Evolutionary conservation across 2,888 invertebrate species (phyloP), one percentile per base, ranked within the genome.

Genomic region (Pterostichus niger): DNA sequence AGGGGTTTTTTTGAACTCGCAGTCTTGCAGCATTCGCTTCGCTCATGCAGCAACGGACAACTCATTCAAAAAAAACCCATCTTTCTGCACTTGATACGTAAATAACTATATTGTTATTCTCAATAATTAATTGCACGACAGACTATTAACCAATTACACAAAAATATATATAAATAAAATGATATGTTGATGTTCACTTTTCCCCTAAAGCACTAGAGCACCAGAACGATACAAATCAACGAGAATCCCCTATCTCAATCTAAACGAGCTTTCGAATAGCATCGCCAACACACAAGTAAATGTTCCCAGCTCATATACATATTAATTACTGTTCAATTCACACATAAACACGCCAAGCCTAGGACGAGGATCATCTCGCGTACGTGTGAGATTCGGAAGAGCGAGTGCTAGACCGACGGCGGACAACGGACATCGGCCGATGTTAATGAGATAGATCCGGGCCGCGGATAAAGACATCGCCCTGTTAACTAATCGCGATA

Each of bases 261-360:
- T 78, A 78, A 78, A 78, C 59, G 56, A 78, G 59, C 59, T 78
- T 78, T 61, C 56, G 24, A 78, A 78, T 59, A 61, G 5, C 61
- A 59, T 78, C 78, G 56, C 56, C 77, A 77, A 77, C 77, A 77
- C 77, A 61, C 46, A 78, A 24, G 49, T 52, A 54, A 35, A 17
- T 44, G 46, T 78, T 64, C 64, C 64, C 78, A 56, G 46, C 59
- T 78, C 56, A 78, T 78, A 78, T 59, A 78, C 78, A 78, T 78
- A 78, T 78, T 78, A 78, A 78, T 78, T 56, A 78, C 78, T 59
- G 78, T 44, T 78, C 78, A 78, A 78, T 78, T 78, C 78, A 78
- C 78, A 78, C 78, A 44, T 61, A 78, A 78, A 54, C 76, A 76
- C n/a, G 64, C 64, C 31, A 31, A 64, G 64, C 64, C 31, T 64